Conservation (phyloP, 2,888 invertebrate genomes). For the Eilema griseolum region DNA sequence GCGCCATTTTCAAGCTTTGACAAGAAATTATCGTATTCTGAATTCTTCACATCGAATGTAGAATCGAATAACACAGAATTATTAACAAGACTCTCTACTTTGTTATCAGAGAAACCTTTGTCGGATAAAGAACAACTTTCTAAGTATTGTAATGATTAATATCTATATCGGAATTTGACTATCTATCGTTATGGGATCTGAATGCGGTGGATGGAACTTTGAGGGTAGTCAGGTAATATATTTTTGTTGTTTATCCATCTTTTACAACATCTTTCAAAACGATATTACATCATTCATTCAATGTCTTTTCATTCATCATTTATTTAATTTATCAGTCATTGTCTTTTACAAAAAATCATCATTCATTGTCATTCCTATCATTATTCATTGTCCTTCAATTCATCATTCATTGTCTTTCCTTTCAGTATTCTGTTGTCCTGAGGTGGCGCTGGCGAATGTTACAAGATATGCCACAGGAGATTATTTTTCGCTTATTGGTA, state of each 20-base stretch:
- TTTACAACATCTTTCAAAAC: no score
- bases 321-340: neutral
- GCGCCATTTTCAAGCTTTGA: constrained; percentile 74
- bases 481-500: constrained; percentile 86
- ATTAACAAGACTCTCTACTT: constrained; percentile 65
- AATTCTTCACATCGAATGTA: constrained; percentile 63
- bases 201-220: constrained; percentile 92
- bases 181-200: constrained; percentile 90
- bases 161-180: constrained; percentile 91
- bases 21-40: constrained; percentile 71
- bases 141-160: constrained; percentile 84
- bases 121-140: constrained; percentile 73
- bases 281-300: no score
- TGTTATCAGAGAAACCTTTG: constrained; percentile 64
- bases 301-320: neutral
- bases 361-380: neutral
- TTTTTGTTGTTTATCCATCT: neutral
- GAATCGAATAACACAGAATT: constrained; percentile 54
- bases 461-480: constrained; percentile 88
- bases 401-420: no score
- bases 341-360: neutral
- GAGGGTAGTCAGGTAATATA: constrained; percentile 82
- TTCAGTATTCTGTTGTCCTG: no score
- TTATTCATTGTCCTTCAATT: no score
- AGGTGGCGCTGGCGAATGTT: constrained; percentile 82